A percentile compares a stretch with the other conserved stretches of the same genome.
Conservation (phyloP, 1,140 invertebrate species). For the Harpegnathos saltator region DNA sequence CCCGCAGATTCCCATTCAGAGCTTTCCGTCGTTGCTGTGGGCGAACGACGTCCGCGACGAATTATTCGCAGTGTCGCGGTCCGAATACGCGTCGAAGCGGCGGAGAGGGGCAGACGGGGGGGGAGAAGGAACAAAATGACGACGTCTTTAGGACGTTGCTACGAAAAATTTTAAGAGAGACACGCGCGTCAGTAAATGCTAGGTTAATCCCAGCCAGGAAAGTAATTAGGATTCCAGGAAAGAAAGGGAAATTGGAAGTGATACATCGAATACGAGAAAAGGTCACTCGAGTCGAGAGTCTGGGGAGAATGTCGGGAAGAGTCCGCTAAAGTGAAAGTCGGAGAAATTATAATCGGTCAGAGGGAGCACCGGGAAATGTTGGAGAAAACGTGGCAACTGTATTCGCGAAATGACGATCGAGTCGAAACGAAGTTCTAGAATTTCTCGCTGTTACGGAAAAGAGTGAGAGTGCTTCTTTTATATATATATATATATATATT, state of each 20-base stretch:
- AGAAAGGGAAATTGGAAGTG: background rate
- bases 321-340: background rate
- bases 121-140: background rate
- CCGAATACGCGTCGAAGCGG: background rate
- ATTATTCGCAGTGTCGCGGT: background rate
- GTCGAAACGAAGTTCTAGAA: background rate
- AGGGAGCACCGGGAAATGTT: background rate
- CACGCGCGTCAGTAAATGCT: too few species aligned
- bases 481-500: too few species aligned
- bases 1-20: slow-evolving; percentile 74
- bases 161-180: too few species aligned
- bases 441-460: background rate
- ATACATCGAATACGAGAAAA: background rate
- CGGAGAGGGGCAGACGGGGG: background rate
- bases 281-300: background rate
- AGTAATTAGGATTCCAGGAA: background rate
- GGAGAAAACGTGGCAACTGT: too few species aligned
- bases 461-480: too few species aligned
- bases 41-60: slow-evolving; percentile 21
- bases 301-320: background rate
- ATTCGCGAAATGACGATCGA: background rate
- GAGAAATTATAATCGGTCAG: background rate
- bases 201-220: too few species aligned
- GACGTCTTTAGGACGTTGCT: background rate
- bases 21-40: slow-evolving; percentile 54